A percentile compares a stretch with the other conserved stretches of the same genome.
Conservation (phyloP, 2,888 invertebrate genomes). For the Eupelmus urozonus region DNA sequence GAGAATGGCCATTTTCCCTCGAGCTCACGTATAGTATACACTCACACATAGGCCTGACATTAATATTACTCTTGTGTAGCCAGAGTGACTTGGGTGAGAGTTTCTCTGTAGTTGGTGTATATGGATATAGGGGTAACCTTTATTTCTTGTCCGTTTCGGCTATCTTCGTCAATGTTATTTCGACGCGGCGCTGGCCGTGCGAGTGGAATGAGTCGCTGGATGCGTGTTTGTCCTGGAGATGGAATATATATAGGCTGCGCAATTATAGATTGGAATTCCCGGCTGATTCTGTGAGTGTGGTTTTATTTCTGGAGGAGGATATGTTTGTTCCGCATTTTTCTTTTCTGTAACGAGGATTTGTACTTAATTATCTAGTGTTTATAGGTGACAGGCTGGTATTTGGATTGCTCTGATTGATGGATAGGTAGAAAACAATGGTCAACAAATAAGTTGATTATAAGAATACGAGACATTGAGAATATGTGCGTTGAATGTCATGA, state of each 20-base stretch:
- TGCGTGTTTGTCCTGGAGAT: slow-evolving; percentile 18
- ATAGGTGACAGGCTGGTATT: neutral
- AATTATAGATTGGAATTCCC: slow-evolving; percentile 27
- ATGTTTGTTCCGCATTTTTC: slow-evolving; percentile 1
- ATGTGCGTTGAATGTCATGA: neutral
- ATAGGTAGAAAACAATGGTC: neutral
- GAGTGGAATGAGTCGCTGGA: neutral
- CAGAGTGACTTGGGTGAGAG: neutral
- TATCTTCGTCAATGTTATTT: slow-evolving; percentile 52
- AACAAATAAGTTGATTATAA: too few species aligned
- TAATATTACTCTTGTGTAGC: slow-evolving; percentile 39
- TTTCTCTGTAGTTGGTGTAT: too few species aligned
- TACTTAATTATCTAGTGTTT: neutral
- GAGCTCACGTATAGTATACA: neutral
- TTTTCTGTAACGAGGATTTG: neutral
- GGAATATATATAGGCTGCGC: neutral
- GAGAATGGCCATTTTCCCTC: neutral
- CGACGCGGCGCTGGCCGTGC: neutral
- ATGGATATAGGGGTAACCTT: too few species aligned
- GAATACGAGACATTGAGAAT: neutral
- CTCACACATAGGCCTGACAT: slow-evolving; percentile 9
- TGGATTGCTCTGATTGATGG: slow-evolving; percentile 1
- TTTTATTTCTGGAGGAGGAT: slow-evolving; percentile 9
- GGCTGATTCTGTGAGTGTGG: neutral
- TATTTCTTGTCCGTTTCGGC: too few species aligned